phyloP scores from a whole-genome alignment of 1,140 invertebrate genomes.

The Calliphora vicina region DNA sequence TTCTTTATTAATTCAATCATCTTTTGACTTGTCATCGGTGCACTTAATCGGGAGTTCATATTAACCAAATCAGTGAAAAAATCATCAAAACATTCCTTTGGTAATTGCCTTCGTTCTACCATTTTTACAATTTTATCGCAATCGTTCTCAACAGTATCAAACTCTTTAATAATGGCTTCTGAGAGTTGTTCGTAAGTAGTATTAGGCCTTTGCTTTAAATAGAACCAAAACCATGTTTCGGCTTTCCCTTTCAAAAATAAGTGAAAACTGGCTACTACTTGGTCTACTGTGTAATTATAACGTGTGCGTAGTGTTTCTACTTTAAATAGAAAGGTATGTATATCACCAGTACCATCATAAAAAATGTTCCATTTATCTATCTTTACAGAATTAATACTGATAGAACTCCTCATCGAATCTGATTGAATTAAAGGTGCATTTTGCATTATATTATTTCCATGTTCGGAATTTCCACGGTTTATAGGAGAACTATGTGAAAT shows the following conservation, averaged over 20 bases:
- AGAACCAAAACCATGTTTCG: conserved; percentile 6
- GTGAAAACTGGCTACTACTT: not conserved
- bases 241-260: not conserved
- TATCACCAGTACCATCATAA: not conserved
- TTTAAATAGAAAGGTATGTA: conserved; percentile 9
- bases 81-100: conserved; percentile 10
- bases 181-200: not conserved
- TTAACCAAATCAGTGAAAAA: not conserved
- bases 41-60: not conserved
- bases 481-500: not conserved
- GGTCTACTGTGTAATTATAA: not conserved
- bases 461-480: not conserved
- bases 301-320: not conserved
- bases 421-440: not conserved
- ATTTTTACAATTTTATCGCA: conserved; percentile 20
- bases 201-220: not conserved
- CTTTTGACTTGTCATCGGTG: not conserved
- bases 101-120: not conserved
- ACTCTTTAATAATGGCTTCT: not conserved
- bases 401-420: not conserved
- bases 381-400: not conserved
- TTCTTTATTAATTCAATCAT: not conserved
- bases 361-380: conserved; percentile 10
- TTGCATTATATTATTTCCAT: not conserved
- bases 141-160: not conserved